phyloP scores from a whole-genome alignment of 2,797 vertebrate genomes.

The Paratrypauchen microcephalus region DNA sequence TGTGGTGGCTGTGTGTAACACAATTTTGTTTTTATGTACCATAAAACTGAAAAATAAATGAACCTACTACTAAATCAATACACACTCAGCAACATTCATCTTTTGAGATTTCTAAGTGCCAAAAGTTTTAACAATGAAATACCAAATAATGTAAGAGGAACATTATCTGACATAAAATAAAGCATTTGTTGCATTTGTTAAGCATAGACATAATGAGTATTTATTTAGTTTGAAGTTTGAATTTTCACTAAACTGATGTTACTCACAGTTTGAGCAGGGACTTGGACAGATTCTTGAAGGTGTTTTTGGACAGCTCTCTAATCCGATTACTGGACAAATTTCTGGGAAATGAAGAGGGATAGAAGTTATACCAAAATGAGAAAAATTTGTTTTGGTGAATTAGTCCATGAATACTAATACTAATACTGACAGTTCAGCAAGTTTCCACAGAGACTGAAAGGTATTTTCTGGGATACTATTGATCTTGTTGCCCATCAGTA shows the following conservation, averaged over 20 bases:
- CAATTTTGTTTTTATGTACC: too few species aligned
- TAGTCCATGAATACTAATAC: not conserved
- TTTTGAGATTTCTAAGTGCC: too few species aligned
- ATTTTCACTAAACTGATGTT: not conserved
- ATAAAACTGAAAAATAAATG: too few species aligned
- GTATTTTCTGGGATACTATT: constrained; percentile 77
- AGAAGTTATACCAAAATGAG: not conserved
- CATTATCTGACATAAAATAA: too few species aligned
- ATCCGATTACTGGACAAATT: constrained; percentile 80
- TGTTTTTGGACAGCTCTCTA: constrained; percentile 66
- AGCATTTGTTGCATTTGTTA: too few species aligned
- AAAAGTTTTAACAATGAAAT: too few species aligned
- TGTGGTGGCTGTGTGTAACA: too few species aligned
- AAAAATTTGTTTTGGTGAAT: not conserved
- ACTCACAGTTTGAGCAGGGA: constrained; percentile 80
- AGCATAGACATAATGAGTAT: too few species aligned
- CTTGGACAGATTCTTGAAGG: constrained; percentile 75
- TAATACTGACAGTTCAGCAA: constrained; percentile 75
- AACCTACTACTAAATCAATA: too few species aligned
- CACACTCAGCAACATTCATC: too few species aligned
- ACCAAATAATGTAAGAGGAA: too few species aligned
- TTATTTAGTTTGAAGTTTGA: not conserved
- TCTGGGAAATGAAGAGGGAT: constrained; percentile 46
- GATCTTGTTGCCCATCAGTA: constrained; percentile 83
- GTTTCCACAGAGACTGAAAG: constrained; percentile 80